Conservation (phyloP, 2,797 vertebrate genomes). For the Harpagifer antarcticus region DNA sequence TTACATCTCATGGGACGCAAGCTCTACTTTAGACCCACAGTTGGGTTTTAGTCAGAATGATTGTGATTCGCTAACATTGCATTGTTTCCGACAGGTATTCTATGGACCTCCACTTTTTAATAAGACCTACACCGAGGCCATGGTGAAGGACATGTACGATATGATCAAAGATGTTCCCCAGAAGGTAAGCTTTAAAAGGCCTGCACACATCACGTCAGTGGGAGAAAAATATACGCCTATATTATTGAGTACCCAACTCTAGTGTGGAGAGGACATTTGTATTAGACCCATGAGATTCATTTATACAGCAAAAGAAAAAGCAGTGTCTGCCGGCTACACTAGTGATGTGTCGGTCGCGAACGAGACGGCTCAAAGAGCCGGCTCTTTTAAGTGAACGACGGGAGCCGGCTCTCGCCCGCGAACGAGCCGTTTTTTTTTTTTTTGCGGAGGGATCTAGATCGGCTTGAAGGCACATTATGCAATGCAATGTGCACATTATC, state of each 20-base stretch:
- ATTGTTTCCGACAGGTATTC: slow-evolving; percentile 42
- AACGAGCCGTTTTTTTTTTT: no score
- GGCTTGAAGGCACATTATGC: no score
- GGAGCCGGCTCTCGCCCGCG: no score
- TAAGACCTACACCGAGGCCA: slow-evolving; percentile 80
- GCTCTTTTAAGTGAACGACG: no score
- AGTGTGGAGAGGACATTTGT: neutral
- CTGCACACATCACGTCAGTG: no score
- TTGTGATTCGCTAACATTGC: neutral
- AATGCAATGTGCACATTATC: no score
- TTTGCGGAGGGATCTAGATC: no score
- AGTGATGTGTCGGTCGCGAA: no score
- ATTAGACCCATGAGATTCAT: neutral
- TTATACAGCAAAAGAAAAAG: neutral
- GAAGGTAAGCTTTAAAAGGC: slow-evolving; percentile 64
- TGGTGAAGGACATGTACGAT: slow-evolving; percentile 88
- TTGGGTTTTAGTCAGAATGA: neutral
- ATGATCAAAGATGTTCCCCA: slow-evolving; percentile 81
- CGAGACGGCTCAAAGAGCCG: no score
- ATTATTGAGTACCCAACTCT: neutral
- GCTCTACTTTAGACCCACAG: neutral
- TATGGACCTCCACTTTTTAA: slow-evolving; percentile 72
- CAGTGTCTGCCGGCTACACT: no score
- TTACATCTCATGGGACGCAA: neutral
- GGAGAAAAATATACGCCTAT: no score